Percentiles rank a stretch among this genome's conserved stretches.
phyloP scores from a whole-genome alignment of 2,888 invertebrate species.

The Elysia crispata region DNA sequence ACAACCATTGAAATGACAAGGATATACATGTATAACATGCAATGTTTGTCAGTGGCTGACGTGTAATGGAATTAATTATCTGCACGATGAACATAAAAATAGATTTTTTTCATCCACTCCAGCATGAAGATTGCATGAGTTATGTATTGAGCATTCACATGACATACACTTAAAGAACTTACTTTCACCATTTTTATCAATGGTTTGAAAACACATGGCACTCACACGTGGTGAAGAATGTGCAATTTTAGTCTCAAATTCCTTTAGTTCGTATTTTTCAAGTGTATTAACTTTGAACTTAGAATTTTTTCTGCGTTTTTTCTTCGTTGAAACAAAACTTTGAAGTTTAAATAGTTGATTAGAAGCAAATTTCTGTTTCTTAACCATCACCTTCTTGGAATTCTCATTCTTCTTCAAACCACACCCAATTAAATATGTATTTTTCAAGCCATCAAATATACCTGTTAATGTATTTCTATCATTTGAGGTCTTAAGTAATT shows the following conservation, averaged over 20 bases:
- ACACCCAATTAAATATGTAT: background rate
- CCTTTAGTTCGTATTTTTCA: background rate
- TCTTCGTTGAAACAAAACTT: background rate
- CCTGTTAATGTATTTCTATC: background rate
- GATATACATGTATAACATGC: too few species aligned
- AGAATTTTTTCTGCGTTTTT: background rate
- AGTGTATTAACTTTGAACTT: background rate
- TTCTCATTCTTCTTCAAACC: background rate
- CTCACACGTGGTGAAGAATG: background rate
- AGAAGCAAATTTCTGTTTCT: background rate
- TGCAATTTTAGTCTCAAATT: background rate
- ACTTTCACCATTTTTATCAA: constrained; percentile 1
- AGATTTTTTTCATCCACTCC: background rate
- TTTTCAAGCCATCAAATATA: background rate
- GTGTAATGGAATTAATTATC: background rate
- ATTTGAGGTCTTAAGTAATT: background rate
- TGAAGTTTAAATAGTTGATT: background rate
- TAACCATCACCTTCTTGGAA: background rate
- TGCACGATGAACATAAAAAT: background rate
- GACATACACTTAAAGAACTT: background rate
- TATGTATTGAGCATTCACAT: background rate
- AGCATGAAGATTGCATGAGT: background rate
- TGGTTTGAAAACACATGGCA: background rate
- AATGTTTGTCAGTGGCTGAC: too few species aligned
- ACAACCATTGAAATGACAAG: too few species aligned